phyloP scores from a whole-genome alignment of 2,113 vertebrate species.

The Nestor notabilis region DNA sequence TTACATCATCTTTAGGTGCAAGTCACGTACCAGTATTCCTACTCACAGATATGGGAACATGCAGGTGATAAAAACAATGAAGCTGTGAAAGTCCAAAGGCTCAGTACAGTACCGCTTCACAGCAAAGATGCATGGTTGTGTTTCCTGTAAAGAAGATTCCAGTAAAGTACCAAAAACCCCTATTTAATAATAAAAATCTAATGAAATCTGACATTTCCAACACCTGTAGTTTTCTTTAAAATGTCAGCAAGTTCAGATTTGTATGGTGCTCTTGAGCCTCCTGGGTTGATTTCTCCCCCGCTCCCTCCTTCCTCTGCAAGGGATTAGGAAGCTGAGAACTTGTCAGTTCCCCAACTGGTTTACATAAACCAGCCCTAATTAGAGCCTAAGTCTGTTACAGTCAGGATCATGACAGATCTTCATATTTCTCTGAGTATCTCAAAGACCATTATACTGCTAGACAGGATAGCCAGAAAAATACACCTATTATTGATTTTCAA shows the following conservation, averaged over 20 bases:
- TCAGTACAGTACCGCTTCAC: background rate
- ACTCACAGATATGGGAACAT: background rate
- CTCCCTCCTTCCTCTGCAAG: background rate
- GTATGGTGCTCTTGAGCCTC: background rate
- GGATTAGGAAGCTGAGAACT: background rate
- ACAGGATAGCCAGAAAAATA: background rate
- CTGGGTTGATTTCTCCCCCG: fast-evolving
- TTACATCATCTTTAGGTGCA: background rate
- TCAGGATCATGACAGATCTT: background rate
- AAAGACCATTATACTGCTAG: background rate
- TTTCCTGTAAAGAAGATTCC: background rate
- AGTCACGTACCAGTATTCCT: background rate
- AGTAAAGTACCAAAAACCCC: background rate
- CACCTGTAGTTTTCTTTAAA: background rate
- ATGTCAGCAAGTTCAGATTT: background rate
- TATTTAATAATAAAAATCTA: background rate
- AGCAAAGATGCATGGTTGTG: background rate
- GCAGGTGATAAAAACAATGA: background rate
- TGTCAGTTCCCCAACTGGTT: background rate
- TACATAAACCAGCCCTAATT: background rate
- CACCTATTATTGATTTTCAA: background rate
- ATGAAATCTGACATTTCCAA: background rate
- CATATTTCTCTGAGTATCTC: background rate
- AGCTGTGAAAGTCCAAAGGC: background rate
- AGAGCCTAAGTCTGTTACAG: background rate